Base-by-base conservation (phyloP, 1,140 invertebrate genomes). In the Hycleus phaleratus region DNA sequence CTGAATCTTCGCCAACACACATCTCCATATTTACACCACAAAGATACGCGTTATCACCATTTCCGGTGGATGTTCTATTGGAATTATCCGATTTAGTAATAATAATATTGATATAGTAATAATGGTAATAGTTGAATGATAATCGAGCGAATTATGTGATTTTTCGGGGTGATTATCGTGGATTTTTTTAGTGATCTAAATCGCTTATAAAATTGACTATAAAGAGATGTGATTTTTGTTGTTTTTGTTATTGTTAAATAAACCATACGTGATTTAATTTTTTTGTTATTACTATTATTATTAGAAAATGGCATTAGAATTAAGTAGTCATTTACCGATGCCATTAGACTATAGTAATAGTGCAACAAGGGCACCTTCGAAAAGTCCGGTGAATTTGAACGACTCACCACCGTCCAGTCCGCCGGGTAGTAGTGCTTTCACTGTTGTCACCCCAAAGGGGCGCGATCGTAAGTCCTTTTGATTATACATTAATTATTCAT, bases 331-430 rank as follows among this genome's bases (percentile, higher is more conserved):
- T 58, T 46, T 65, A 3, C 49, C 64, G 10, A 71, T 73, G 72
- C 72, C 72, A 11, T 59, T 73, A 50, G 72, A 73, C 62, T 73
- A 71, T 62, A 72, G 70, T 56, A 71, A 60, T 53, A 60, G 64
- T 26, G 59, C 60, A 24, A 60, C 67, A 38, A 6, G 70, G 39
- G 69, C 65, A 40, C 54, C 45, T 46, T 65, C 67, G 26, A 57
- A 58, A 18, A 73, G 71, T 67, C 71, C 71, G 40, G 56, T 68
- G 40, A 67, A 66, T 46, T 64, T 69, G 26, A 61, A 67, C 4
- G 68, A 70, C 53, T 68, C 66, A 8, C 64, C 62, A 44, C 62
- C 65, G 46, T 61, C 56, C 5, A 72, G 67, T 58, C 61, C 70
- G 62, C 61, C 63, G 45, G 69, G 67, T 24, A 71, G 60, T 58